These are phyloP conservation scores for Platyscapa corneri DNA, from an alignment of 1,140 invertebrate genomes.

Conservation along the genomic window DNA sequence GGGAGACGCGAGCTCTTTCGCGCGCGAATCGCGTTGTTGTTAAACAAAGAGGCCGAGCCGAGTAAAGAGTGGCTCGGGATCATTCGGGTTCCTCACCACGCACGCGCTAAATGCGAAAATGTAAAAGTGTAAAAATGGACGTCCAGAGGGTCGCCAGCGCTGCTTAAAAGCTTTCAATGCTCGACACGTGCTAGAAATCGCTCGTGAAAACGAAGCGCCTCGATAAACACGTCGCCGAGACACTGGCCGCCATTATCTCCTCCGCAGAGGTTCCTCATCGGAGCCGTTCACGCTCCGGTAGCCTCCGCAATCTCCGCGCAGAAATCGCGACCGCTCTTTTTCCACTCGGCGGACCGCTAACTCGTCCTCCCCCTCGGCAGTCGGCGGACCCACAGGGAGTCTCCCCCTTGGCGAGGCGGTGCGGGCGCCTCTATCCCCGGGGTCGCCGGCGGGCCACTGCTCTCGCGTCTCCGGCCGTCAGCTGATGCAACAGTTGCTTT, in stretches of 20 bases:
- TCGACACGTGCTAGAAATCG: no score
- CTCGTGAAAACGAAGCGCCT: background rate
- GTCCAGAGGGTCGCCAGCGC: background rate
- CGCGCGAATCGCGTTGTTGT: no score
- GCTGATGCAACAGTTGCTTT: constrained; percentile 44
- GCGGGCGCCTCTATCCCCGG: no score
- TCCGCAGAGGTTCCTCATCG: background rate
- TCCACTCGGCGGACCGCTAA: background rate
- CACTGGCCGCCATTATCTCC: background rate
- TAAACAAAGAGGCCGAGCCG: no score
- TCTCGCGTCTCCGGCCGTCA: constrained; percentile 13
- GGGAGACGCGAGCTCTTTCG: background rate
- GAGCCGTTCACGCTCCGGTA: background rate
- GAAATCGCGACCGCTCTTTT: background rate
- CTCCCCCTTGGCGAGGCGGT: no score
- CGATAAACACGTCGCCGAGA: background rate
- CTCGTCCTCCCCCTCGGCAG: background rate
- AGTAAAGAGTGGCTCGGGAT: no score
- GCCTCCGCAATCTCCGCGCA: background rate
- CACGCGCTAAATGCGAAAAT: background rate
- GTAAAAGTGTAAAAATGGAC: background rate
- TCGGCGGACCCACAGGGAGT: no score
- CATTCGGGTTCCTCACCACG: no score
- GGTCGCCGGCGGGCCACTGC: no score
- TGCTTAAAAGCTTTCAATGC: background rate